phyloP scores from a whole-genome alignment of 1,140 invertebrate species.

The Hypsibius dujardini region DNA sequence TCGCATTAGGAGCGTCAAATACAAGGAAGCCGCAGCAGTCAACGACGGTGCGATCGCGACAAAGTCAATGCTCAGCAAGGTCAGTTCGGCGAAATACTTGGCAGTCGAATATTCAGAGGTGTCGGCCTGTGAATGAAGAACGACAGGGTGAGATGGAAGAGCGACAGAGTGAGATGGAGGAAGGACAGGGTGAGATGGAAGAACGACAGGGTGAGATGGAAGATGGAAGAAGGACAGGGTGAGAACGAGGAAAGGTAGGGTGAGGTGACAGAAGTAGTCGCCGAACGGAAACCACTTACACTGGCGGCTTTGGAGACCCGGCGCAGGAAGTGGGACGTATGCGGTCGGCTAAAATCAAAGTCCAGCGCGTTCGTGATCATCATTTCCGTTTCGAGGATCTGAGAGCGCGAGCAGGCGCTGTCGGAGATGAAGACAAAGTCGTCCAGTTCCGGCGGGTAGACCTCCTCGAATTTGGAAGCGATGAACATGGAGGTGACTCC shows the following conservation, averaged over 20 bases:
- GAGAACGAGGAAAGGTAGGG: too few species aligned
- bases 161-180: conserved; percentile 24
- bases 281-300: conserved; percentile 29
- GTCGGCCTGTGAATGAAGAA: conserved; percentile 37
- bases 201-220: too few species aligned
- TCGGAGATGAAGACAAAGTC: conserved; percentile 87
- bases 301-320: conserved; percentile 55
- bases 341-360: conserved; percentile 62
- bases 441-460: conserved; percentile 62
- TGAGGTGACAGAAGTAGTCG: too few species aligned
- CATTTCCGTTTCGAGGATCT: conserved; percentile 67
- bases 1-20: conserved; percentile 40
- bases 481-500: conserved; percentile 77
- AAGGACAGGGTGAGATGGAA: conserved; percentile 20
- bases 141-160: conserved; percentile 26
- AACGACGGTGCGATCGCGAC: conserved; percentile 59
- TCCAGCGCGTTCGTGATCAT: conserved; percentile 53
- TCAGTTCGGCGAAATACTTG: conserved; percentile 79
- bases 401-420: conserved; percentile 57
- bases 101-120: conserved; percentile 59
- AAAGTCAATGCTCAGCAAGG: conserved; percentile 61
- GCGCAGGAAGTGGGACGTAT: conserved; percentile 70
- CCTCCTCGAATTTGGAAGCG: conserved; percentile 88
- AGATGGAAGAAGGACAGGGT: too few species aligned
- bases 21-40: conserved; percentile 54